Conservation (phyloP, 2,888 invertebrate species). For the Drosophila eohydei region DNA sequence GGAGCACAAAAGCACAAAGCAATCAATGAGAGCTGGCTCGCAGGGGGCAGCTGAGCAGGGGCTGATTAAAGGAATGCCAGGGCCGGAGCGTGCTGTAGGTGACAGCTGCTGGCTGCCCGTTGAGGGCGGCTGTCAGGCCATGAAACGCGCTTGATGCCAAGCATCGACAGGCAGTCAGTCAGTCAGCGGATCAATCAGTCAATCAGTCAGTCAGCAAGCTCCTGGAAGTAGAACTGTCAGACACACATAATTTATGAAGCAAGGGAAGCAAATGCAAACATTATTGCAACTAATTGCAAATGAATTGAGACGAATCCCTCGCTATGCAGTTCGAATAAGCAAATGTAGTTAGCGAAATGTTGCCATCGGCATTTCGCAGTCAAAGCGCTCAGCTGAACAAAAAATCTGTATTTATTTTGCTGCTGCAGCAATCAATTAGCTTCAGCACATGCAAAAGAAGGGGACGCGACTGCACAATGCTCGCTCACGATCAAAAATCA, state of each 20-base stretch:
- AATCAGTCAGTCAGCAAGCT: constrained; percentile 16
- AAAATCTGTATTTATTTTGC: constrained; percentile 11
- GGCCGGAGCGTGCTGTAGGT: background rate
- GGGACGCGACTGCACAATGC: background rate
- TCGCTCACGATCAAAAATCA: background rate
- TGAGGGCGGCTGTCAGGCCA: constrained; percentile 34
- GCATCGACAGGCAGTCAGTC: constrained; percentile 37
- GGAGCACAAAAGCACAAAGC: constrained; percentile 46
- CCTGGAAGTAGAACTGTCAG: background rate
- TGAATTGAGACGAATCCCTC: constrained; percentile 1
- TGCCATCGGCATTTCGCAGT: background rate
- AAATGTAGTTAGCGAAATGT: constrained; percentile 6
- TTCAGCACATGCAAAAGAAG: background rate
- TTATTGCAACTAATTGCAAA: constrained; percentile 59
- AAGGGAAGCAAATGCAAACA: constrained; percentile 54
- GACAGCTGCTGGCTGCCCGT: constrained; percentile 5
- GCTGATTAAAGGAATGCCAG: background rate
- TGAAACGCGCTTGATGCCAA: constrained; percentile 39
- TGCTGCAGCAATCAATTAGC: constrained; percentile 2
- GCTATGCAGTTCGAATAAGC: background rate
- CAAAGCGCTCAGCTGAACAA: background rate
- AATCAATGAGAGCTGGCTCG: constrained; percentile 40
- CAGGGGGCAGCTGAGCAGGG: background rate
- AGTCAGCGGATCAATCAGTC: constrained; percentile 8
- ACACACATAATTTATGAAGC: constrained; percentile 52